Conservation (phyloP, 2,113 vertebrate species). For the Xyliphius kryptos region DNA sequence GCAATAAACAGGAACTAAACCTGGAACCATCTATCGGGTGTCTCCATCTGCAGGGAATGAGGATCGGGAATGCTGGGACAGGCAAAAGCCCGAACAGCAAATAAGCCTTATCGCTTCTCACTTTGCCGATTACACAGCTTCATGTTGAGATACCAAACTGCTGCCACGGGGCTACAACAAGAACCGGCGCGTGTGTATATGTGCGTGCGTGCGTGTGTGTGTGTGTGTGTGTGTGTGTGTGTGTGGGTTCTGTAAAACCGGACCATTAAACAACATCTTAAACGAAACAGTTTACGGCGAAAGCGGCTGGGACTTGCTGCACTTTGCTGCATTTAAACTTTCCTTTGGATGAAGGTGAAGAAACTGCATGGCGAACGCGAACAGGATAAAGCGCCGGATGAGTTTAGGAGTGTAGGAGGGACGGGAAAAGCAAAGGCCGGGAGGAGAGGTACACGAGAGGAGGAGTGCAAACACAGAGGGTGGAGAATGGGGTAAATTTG, state of each 20-base stretch:
- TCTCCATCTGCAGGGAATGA: conserved; percentile 58
- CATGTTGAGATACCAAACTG: conserved; percentile 37
- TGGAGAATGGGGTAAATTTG: conserved; percentile 26
- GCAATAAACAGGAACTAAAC: conserved; percentile 44
- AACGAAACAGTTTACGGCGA: no score
- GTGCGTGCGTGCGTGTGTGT: neutral
- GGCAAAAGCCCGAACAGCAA: conserved; percentile 55
- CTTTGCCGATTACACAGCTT: conserved; percentile 54
- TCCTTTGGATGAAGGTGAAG: neutral
- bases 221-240: no score
- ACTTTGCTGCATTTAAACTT: neutral
- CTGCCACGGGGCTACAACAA: conserved; percentile 21
- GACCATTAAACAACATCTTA: no score
- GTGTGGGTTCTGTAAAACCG: no score
- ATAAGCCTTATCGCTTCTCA: conserved; percentile 58
- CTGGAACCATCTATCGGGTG: conserved; percentile 51
- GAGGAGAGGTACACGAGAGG: neutral
- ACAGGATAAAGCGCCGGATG: neutral
- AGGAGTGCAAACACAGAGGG: conserved; percentile 23
- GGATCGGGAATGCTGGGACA: conserved; percentile 54
- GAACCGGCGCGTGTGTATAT: conserved; percentile 16
- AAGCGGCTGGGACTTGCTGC: neutral
- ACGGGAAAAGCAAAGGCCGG: neutral
- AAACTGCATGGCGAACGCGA: neutral
- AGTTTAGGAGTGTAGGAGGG: neutral